Base-by-base conservation (phyloP, 2,797 vertebrate species). In the Atherinosoma microstoma region DNA sequence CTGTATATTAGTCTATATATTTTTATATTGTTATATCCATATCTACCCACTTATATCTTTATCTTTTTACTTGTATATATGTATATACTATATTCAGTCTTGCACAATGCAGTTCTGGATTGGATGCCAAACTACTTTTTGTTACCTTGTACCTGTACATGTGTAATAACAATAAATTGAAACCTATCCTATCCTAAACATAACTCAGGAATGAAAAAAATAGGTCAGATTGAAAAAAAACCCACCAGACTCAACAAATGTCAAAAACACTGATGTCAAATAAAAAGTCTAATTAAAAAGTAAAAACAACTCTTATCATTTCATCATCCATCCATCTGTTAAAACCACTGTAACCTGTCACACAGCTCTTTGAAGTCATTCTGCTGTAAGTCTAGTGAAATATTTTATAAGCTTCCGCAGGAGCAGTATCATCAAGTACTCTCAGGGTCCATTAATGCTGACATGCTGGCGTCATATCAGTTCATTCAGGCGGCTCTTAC, bases 371-470 rank as follows among this genome's bases (percentile, higher is more conserved):
- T 53, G 60, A 67, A 40, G 47, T 57, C 34, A 16, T 67, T 76
- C 51, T 35, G 56, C 53, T 78, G 34, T 30, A 10, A 67, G 67
- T n/a, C 58, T 18, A 40, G 65, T 70, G 73, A 57, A 62, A 80
- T 70, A 62, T 80, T 82, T 76, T 40, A 80, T 70, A 38, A 70
- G 71, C 71, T 72, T 71, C 56, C 60, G 63, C 10, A 11, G 64
- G 49, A 65, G 62, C 60, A 24, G 68, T 12, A 54, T 40, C 69
- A 61, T 54, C 58, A 27, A 80, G 77, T 40, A 11, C 47, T 78
- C 80, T 80, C 53, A 66, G 61, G 63, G 47, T 29, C 78, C 67
- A 76, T 82, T 82, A 83, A 75, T 56, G 80, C 69, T 64, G 83
- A 68, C 56, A 35, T 36, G 22, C 32, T 64, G 53, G 74, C 29